Evolutionary conservation across 1,140 invertebrate species (phyloP).

Genomic region (Zaprionus ornatus): DNA sequence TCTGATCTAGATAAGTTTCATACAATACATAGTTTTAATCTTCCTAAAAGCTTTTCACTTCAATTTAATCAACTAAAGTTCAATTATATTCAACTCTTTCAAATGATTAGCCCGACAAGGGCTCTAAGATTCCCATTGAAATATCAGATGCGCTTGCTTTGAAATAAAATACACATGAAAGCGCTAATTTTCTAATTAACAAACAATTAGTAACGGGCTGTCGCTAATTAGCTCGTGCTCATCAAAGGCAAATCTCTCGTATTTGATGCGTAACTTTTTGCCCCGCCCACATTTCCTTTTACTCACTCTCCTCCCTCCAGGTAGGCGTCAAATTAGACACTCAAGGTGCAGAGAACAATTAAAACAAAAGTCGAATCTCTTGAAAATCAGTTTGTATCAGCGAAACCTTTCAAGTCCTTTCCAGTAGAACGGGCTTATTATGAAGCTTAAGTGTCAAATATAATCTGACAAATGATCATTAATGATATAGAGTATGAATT

Average conservation of each 20-base stretch:
- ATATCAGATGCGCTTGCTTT: background rate
- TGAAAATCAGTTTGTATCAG: background rate
- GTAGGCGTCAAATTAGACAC: constrained; percentile 20
- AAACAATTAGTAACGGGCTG: constrained; percentile 23
- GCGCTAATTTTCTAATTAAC: constrained; percentile 34
- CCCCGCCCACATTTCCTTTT: background rate
- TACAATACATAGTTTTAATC: background rate
- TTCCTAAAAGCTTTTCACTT: background rate
- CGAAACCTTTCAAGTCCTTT: constrained; percentile 7
- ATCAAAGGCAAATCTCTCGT: constrained; percentile 21
- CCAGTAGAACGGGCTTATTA: too few relatives aligned
- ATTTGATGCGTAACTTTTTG: constrained; percentile 28
- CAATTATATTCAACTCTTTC: background rate
- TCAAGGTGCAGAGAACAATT: constrained; percentile 14
- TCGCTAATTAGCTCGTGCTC: constrained; percentile 22
- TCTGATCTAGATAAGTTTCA: too few relatives aligned
- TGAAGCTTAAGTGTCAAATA: too few relatives aligned
- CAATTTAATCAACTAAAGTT: background rate
- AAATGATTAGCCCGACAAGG: background rate
- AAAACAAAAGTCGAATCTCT: constrained; percentile 7
- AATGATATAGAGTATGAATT: too few relatives aligned
- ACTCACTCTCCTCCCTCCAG: background rate
- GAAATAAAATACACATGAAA: constrained; percentile 1
- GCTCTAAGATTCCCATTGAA: background rate
- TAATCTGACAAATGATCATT: too few relatives aligned